Base-by-base conservation (phyloP, 1,140 invertebrate species). In the Lutraria rhynchaena region DNA sequence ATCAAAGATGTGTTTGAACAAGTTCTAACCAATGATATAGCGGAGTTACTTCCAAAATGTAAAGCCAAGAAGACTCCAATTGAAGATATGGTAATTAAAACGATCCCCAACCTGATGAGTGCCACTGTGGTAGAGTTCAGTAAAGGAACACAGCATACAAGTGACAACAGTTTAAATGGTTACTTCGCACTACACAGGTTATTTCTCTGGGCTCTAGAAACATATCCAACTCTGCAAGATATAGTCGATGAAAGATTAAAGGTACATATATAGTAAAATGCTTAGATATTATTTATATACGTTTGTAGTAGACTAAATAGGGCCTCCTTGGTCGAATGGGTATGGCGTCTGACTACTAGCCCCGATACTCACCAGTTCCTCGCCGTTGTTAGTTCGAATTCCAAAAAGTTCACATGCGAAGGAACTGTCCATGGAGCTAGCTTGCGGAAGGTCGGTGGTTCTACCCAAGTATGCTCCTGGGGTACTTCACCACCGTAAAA, bases 101-200 rank as follows among this genome's bases (percentile, higher is more conserved):
- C 87, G 2, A 87, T 90, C 3, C 89, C 89, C 0, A 90, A 90
- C 55, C 78, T 90, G 15, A 87, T 90, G 89, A 87, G 83, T 41
- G 86, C 88, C 4, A 89, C 88, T 0, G 88, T 89, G 0, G 87
- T 89, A 11, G 88, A 89, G 61, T 90, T 90, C 73, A 88, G 86
- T 22, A 89, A 89, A 61, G 88, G 89, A 22, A 89, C 87, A 0
- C 89, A 90, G 55, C 87, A 90, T 60, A 89, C 88, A 13, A 89
- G 88, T 73, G 89, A 90, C 61, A 90, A 88, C 77, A 82, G 78
- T 22, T 83, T 89, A 11, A 88, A 85, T 58, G 89, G 89, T 0
- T 90, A 89, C 76, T 90, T 90, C 55, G 83, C 87, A 31, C 73
- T 90, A 11, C 88, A 90, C 60, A 69, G 89, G n/a, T 78, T 90